phyloP scores from a whole-genome alignment of 92 coral and sea anemone genomes.

The Epizoanthus fatuus region DNA sequence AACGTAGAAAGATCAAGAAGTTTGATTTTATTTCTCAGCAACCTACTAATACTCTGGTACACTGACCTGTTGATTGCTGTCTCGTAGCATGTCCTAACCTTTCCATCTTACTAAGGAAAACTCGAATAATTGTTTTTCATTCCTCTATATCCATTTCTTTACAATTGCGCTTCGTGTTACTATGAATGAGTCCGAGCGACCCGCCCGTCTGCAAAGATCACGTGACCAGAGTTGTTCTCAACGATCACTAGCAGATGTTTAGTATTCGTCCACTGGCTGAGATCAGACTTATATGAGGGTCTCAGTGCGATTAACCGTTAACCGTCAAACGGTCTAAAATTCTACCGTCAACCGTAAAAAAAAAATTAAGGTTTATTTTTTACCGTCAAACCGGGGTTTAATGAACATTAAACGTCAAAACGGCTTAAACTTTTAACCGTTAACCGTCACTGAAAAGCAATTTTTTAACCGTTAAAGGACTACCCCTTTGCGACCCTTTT shows the following conservation, averaged over 20 bases:
- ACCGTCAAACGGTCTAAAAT: too few relatives aligned
- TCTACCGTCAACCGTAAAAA: too few relatives aligned
- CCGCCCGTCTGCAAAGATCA: background rate
- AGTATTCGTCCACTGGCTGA: background rate
- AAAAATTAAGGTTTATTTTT: too few relatives aligned
- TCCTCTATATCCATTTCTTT: background rate
- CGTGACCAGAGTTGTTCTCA: background rate
- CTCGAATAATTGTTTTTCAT: background rate
- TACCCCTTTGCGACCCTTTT: too few relatives aligned
- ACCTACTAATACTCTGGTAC: background rate
- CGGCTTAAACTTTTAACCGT: too few relatives aligned
- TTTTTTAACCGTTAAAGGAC: too few relatives aligned
- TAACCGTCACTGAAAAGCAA: too few relatives aligned
- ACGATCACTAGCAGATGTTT: too few relatives aligned
- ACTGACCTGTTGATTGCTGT: background rate
- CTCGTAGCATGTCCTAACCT: background rate
- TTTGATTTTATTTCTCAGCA: background rate
- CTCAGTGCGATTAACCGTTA: too few relatives aligned
- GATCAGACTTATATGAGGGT: background rate
- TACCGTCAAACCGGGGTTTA: too few relatives aligned
- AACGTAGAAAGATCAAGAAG: too few relatives aligned
- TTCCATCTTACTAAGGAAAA: background rate
- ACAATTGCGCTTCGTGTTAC: background rate
- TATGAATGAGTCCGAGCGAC: background rate
- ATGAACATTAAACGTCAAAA: too few relatives aligned